Evolutionary conservation across 2,113 vertebrate species (phyloP).

Genomic region (Okapia johnstoni): DNA sequence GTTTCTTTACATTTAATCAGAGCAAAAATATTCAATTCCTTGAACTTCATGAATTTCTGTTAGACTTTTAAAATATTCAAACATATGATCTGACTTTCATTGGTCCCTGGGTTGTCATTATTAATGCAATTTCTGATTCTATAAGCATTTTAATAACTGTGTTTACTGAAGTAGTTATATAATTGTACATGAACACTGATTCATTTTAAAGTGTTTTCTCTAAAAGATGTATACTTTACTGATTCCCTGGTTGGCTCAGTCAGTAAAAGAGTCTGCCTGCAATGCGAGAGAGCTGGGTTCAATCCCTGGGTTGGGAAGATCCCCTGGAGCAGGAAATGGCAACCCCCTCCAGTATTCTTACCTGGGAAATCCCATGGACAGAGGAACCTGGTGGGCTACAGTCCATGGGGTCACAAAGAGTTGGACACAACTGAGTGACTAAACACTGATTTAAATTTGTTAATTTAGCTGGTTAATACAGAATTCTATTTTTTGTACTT

Average conservation of each 20-base stretch:
- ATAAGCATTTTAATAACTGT: background rate
- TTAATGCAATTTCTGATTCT: background rate
- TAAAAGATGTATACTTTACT: background rate
- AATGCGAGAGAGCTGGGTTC: background rate
- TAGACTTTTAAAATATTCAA: slow-evolving; percentile 9
- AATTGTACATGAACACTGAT: background rate
- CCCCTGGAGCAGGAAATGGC: background rate
- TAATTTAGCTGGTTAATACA: slow-evolving; percentile 16
- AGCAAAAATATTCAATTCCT: background rate
- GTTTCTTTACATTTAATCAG: background rate
- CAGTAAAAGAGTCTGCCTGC: background rate
- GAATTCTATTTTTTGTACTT: background rate
- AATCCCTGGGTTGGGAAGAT: background rate
- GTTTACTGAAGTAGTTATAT: background rate
- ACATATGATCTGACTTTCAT: background rate
- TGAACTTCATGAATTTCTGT: background rate
- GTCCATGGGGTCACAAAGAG: background rate
- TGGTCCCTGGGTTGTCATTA: background rate
- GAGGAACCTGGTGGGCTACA: background rate
- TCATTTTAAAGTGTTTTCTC: background rate
- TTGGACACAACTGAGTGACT: background rate
- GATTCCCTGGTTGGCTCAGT: background rate
- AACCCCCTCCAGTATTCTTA: background rate
- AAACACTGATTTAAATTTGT: background rate
- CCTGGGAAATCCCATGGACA: background rate